Base-by-base conservation (phyloP, 2,797 vertebrate genomes). In the Odontamblyopus lacepedii region DNA sequence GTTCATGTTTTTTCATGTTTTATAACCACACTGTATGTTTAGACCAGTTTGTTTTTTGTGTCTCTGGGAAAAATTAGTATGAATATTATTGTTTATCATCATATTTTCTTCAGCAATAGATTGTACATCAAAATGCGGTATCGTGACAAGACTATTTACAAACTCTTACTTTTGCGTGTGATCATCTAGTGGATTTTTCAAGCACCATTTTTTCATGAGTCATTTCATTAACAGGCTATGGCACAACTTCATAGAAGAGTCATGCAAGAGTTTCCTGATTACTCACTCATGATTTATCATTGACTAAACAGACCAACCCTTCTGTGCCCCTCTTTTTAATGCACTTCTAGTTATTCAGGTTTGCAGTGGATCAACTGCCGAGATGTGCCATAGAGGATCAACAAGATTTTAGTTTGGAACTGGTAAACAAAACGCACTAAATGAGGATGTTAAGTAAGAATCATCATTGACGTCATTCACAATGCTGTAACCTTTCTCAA, bases 221-320 rank as follows among this genome's bases (percentile, higher is more conserved):
- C 63, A 66, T 60, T 11, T 67, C 35, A 79, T 63, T 7, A 23
- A 27, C 77, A 59, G 57, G 75, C 70, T n/a, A 13, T 23, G 65
- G 69, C 78, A 75, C 71, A 72, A 61, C 65, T 44, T 41, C 74
- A 62, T 75, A 67, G 51, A 73, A 71, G 59, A 76, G 6, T 44
- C 4, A 16, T 53, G 57, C 35, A 38, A 38, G 35, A 76, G 29
- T 19, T 78, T 75, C 70, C 53, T 75, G 74, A 50, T 71, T 57
- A 64, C 38, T 82, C 67, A 69, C 44, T 68, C 41, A 35, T 30
- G 23, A 38, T 0, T 35, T 29, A 57, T 66, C 70, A 57, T n/a
- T 56, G 6, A 5, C 35, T 55, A 51, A 30, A 56, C 13, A 32
- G 51, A 26, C 57, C 32, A 60, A 44, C 67, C 61, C 30, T 56